Evolutionary conservation across 2,797 vertebrate species (phyloP), one percentile per base, ranked within the genome.

Genomic region (Picus viridis): DNA sequence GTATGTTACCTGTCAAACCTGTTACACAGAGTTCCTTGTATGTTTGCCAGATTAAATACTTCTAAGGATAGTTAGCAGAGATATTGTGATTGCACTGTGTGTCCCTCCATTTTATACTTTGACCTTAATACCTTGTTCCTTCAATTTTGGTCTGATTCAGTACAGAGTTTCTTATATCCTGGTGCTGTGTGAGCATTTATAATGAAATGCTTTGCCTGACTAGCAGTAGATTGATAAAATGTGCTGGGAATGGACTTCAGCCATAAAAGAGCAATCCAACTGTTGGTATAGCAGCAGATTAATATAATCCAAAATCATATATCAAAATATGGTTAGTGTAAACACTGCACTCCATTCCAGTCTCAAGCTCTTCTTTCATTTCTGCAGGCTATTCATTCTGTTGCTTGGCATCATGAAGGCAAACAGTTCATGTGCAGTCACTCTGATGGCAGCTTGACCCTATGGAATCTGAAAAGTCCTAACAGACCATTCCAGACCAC

Each of bases 361-460:
- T 88, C 41, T 87, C 30, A 83, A 78, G 16, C 54, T 90, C 7
- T 78, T 82, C 32, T 74, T 68, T 83, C 36, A 16, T 96, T 95
- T 93, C 88, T 95, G 57, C 96, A 99, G 99, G 99, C 99, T 82
- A 99, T 99, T 97, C 99, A 99, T 96, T 99, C 99, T 61, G 98
- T 98, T 92, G 98, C 99, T 96, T 99, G 99, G 99, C 99, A 99
- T 96, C 99, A 99, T 65, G 99, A 99, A 95, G 99, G 99, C 64
- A 99, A 98, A 87, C 99, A 99, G 96, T 99, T 99, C 96, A 99
- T 99, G 99, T 99, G 99, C 97, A 99, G 99, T 95, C 99, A 99
- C 97, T 99, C 99, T 32, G 99, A 99, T 78, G 99, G 99, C 94
- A 99, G 99, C 96, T 97, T 99, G 96, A 99, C 98, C 19, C 96